Base-by-base conservation (phyloP, 2,888 invertebrate genomes). In the Amitus sp. region DNA sequence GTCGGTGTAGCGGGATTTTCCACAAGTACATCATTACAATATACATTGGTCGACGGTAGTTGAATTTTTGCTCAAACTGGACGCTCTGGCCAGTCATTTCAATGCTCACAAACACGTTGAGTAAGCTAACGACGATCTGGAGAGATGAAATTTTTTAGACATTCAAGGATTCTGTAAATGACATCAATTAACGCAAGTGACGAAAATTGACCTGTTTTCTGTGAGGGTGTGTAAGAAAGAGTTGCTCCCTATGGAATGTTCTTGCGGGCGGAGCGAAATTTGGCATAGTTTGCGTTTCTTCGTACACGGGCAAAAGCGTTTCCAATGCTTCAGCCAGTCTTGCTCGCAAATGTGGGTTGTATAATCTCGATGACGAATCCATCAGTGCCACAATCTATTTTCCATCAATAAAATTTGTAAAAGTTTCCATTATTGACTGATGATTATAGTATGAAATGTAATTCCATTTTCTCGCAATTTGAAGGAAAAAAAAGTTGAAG, bases 11-110 rank as follows among this genome's bases (percentile, higher is more conserved):
- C 12, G 90, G 86, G 62, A 92, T 87, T 50, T 88, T 88, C 96
- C 96, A 97, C 42, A 97, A 84, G 82, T 93, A 96, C 78, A 95
- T 92, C 89, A 98, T 92, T 1, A 96, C 91, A 30, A 90, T 86
- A 77, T 98, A 97, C 96, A 98, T 97, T 1, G 97, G 97, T 34
- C 95, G 87, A 17, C 97, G 87, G 80, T 98, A 98, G 82, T 96
- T 95, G 82, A 98, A 98, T 83, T 97, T 98, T 82, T 97, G 95
- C 79, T 97, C 97, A 78, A 97, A 97, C 74, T 94, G 92, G 15
- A 97, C 96, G 75, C 92, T 94, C 79, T 96, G 94, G 0, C 97
- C 97, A 0, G 96, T 96, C 94, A 96, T 94, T 84, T 98, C 97
- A 62, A 98, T 98, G 66, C 94, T 93, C n/a, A 98, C 96, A 82